Evolutionary conservation across 2,888 invertebrate genomes (phyloP).

Genomic region (Himalopsyche anomala): DNA sequence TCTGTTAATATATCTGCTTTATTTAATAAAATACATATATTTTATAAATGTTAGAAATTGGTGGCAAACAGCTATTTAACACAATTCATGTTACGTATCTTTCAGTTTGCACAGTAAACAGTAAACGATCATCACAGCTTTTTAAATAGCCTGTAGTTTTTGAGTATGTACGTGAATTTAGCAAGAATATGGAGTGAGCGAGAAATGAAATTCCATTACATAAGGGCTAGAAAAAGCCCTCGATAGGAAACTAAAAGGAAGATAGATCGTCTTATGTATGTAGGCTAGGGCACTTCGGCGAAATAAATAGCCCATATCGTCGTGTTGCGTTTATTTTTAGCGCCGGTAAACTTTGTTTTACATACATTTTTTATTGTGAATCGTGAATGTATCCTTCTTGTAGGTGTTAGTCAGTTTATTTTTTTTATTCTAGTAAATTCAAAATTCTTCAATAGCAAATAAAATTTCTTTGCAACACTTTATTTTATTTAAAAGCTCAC

Average conservation of each 20-base stretch:
- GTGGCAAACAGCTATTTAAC: too few relatives aligned
- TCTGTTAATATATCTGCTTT: too few relatives aligned
- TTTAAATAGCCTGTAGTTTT: constrained; percentile 3
- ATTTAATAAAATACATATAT: too few relatives aligned
- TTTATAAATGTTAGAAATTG: too few relatives aligned
- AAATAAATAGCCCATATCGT: constrained; percentile 13
- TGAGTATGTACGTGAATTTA: neutral
- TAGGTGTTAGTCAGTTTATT: too few relatives aligned
- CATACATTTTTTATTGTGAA: neutral
- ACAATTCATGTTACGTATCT: too few relatives aligned
- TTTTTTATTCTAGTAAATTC: too few relatives aligned
- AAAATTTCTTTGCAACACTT: too few relatives aligned
- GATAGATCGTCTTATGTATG: constrained; percentile 4
- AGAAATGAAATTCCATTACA: constrained; percentile 38
- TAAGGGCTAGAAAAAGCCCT: neutral
- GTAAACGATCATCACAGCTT: neutral
- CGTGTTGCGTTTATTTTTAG: neutral
- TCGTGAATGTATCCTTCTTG: neutral
- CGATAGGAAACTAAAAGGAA: neutral
- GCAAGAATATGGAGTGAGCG: neutral
- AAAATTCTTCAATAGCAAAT: too few relatives aligned
- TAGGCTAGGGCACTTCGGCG: constrained; percentile 5
- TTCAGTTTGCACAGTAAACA: too few relatives aligned
- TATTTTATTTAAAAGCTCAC: too few relatives aligned
- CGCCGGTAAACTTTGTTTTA: neutral